Base-by-base conservation (phyloP, 2,113 vertebrate genomes). In the Callipepla squamata region DNA sequence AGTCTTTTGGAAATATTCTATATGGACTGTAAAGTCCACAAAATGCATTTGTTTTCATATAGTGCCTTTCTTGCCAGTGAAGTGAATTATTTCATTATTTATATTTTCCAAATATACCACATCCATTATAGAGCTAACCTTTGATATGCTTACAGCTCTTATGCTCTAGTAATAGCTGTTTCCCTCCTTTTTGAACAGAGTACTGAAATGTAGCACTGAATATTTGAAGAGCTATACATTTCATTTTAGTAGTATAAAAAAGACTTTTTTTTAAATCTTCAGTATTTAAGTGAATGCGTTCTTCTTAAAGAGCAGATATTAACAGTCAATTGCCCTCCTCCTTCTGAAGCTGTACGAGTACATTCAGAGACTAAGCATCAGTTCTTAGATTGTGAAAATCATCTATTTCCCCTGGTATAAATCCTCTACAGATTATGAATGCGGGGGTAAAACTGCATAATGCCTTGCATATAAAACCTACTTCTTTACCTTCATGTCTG, bases 21-120 rank as follows among this genome's bases (percentile, higher is more conserved):
- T 0, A 0, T 73, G 8, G 22, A 38, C 4, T 3, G 68, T 26
- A 84, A 92, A 44, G 42, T 28, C 3, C 22, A 38, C 1, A 2
- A 61, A 61, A 44, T 58, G 2, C 26, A 62, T 70, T 76, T 75
- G 4, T 76, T 93, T 66, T 87, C 5, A 1, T 74, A 48, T 40
- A n/a, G 25, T 22, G 7, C 34, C 25, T 2, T 75, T 75, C 15
- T 78, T 48, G 53, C 63, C 23, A n/a, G 23, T 75, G 26, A 22
- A 48, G 14, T 70, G 26, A 78, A 58, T 59, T 22, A 62, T 7
- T 44, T n/a, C 1, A 17, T 90, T 85, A 30, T 13, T 53, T 80
- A 38, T n/a, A 11, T 48, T 73, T 85, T 70, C 36, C 17, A 74
- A 57, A 51, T 66, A 55, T 8, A 16, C 8, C 51, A 9, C 36